Evolutionary conservation across 2,113 vertebrate species (phyloP).

Genomic region (Oreochromis niloticus): DNA sequence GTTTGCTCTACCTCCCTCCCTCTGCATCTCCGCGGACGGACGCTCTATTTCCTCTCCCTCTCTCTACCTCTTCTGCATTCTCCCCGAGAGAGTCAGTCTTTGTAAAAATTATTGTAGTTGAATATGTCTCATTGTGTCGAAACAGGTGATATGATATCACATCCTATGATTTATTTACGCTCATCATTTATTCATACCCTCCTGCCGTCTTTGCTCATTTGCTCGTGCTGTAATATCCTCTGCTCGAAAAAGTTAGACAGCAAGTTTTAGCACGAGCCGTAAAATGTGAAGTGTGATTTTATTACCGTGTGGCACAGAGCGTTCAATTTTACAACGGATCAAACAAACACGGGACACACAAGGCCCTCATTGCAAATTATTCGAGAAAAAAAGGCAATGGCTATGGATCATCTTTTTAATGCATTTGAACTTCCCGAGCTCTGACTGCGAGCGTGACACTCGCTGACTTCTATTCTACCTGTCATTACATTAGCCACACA

Average conservation of each 20-base stretch:
- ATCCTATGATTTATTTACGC: constrained; percentile 61
- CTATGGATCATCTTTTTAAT: constrained; percentile 16
- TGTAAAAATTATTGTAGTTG: constrained; percentile 19
- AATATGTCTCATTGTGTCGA: constrained; percentile 44
- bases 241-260: constrained; percentile 27
- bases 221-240: constrained; percentile 11
- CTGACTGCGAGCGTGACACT: constrained; percentile 22
- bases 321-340: constrained; percentile 41
- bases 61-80: neutral
- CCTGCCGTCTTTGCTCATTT: constrained; percentile 53
- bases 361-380: constrained; percentile 13
- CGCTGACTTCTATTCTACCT: constrained; percentile 35
- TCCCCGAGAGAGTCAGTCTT: neutral
- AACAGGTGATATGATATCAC: constrained; percentile 52
- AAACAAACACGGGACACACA: constrained; percentile 20
- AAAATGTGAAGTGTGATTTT: constrained; percentile 18
- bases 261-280: constrained; percentile 32
- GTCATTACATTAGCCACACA: constrained; percentile 54
- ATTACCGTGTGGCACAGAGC: neutral
- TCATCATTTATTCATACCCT: constrained; percentile 59
- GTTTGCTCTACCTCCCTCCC: neutral
- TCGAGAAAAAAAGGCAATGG: neutral
- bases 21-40: neutral
- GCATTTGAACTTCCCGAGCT: constrained; percentile 35
- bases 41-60: neutral